These are phyloP conservation scores for Gymnarchus niloticus DNA, from an alignment of 2,113 vertebrate genomes.

Conservation along the genomic window DNA sequence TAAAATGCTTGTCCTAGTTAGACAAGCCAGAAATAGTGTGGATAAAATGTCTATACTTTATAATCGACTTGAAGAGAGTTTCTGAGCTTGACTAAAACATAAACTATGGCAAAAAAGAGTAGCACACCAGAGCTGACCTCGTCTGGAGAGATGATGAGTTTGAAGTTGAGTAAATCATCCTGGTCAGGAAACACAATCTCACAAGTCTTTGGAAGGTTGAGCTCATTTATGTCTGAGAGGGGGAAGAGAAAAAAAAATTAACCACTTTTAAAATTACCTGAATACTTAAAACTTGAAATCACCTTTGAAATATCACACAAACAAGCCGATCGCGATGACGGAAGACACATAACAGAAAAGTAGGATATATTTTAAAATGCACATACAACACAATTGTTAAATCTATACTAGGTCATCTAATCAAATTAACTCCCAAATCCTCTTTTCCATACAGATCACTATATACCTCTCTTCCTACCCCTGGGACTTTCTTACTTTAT, in stretches of 20 bases:
- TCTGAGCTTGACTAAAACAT: neutral
- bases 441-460: neutral
- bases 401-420: neutral
- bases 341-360: neutral
- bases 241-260: neutral
- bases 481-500: neutral
- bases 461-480: neutral
- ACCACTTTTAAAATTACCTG: neutral
- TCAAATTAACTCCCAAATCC: neutral
- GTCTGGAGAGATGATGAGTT: constrained; percentile 91
- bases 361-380: neutral
- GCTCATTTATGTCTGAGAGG: constrained; percentile 82
- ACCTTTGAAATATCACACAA: neutral
- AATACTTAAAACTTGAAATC: neutral
- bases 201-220: constrained; percentile 92
- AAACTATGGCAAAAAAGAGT: neutral
- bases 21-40: neutral
- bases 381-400: neutral
- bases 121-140: constrained; percentile 60
- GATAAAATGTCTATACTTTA: neutral
- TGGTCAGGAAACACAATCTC: constrained; percentile 91
- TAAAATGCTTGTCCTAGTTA: neutral
- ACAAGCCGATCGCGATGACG: neutral
- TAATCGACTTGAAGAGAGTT: neutral
- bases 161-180: constrained; percentile 92